phyloP scores from a whole-genome alignment of 2,113 vertebrate genomes.

The Myxocyprinus asiaticus region DNA sequence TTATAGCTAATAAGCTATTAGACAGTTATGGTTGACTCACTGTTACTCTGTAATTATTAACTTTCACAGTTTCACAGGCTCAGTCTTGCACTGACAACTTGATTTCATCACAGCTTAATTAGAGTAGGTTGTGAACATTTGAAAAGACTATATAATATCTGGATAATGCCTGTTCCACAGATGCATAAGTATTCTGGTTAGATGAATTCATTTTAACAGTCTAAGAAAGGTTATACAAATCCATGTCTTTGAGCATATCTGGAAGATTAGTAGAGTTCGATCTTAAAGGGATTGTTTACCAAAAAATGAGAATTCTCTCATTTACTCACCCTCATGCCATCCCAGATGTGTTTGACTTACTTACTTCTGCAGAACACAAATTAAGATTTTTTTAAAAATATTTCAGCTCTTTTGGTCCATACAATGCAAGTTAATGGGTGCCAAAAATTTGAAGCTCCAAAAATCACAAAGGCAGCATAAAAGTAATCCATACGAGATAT shows the following conservation, averaged over 20 bases:
- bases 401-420: too few relatives aligned
- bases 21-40: conserved; percentile 14
- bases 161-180: conserved; percentile 4
- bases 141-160: not conserved
- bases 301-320: too few relatives aligned
- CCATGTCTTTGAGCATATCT: conserved; percentile 18
- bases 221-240: not conserved
- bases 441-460: too few relatives aligned
- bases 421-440: too few relatives aligned
- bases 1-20: conserved; percentile 25
- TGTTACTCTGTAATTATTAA: not conserved
- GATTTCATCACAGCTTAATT: conserved; percentile 23
- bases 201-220: not conserved
- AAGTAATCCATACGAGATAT: too few relatives aligned
- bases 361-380: too few relatives aligned
- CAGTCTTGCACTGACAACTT: conserved; percentile 18
- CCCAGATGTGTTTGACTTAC: too few relatives aligned
- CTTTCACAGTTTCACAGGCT: conserved; percentile 22
- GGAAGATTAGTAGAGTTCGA: not conserved
- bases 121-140: not conserved
- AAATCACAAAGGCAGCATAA: too few relatives aligned
- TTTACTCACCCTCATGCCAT: too few relatives aligned
- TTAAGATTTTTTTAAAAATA: too few relatives aligned
- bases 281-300: too few relatives aligned
- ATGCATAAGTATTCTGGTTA: conserved; percentile 16